Percentiles rank a stretch among this genome's conserved stretches.
Evolutionary conservation across 2,888 invertebrate species (phyloP).

Genomic region (Eutolmus rufibarbis): DNA sequence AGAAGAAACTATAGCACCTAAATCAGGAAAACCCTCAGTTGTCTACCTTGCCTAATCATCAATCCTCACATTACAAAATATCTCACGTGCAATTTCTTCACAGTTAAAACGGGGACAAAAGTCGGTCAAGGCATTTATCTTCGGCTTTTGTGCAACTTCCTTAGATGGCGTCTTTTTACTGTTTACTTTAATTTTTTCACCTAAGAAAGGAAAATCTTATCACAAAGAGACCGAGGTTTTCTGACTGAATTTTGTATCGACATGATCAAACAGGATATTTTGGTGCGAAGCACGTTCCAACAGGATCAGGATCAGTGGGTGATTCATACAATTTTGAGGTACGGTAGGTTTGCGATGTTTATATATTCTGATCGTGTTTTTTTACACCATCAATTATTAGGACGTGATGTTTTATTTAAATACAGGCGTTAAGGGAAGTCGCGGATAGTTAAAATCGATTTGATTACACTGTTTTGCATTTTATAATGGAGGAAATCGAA

Average conservation of each 20-base stretch:
- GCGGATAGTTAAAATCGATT: neutral
- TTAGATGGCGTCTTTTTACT: neutral
- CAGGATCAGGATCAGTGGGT: neutral
- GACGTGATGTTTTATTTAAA: slow-evolving; percentile 4
- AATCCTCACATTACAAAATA: neutral
- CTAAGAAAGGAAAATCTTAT: neutral
- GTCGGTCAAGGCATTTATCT: neutral
- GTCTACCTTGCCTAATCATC: neutral
- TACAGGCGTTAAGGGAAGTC: neutral
- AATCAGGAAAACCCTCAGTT: neutral
- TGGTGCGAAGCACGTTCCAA: neutral
- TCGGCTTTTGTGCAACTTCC: neutral
- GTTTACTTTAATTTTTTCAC: neutral
- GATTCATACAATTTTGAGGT: neutral
- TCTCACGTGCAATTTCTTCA: slow-evolving; percentile 4
- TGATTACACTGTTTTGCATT: neutral
- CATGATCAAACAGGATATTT: neutral
- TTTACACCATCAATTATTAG: neutral
- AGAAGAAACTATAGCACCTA: neutral
- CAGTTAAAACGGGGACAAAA: neutral
- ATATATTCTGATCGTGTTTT: neutral
- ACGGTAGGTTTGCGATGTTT: neutral
- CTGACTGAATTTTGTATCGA: neutral
- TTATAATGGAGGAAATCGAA: neutral
- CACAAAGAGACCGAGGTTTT: neutral